Percentiles rank a stretch among this genome's conserved stretches.
Evolutionary conservation across 2,888 invertebrate genomes (phyloP).

Genomic region (Lysandra bellargus): DNA sequence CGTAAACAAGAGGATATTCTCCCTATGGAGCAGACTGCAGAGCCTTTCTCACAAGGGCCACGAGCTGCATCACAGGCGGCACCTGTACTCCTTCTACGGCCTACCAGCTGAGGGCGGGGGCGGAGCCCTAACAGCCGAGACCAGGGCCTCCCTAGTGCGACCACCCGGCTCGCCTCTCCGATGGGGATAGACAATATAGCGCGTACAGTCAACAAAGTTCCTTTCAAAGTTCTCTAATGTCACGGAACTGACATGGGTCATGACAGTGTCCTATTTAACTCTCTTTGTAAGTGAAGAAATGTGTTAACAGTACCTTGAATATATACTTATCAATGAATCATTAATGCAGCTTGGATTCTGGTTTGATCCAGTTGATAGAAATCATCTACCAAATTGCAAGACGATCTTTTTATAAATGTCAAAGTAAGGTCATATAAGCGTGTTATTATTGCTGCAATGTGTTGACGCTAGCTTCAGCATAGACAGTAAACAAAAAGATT

Average conservation of each 20-base stretch:
- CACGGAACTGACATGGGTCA: not conserved
- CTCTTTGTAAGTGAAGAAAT: not conserved
- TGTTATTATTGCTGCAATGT: too few species aligned
- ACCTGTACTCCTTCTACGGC: slow-evolving; percentile 67
- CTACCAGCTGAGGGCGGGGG: slow-evolving; percentile 58
- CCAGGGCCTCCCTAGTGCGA: slow-evolving; percentile 64
- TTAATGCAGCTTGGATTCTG: too few species aligned
- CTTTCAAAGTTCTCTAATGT: not conserved
- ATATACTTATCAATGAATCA: too few species aligned
- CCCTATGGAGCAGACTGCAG: slow-evolving; percentile 72
- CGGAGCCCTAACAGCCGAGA: slow-evolving; percentile 66
- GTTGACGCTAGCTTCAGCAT: too few species aligned
- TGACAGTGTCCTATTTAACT: not conserved
- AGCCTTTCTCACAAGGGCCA: slow-evolving; percentile 69
- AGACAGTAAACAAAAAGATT: too few species aligned
- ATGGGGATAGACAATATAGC: slow-evolving; percentile 59
- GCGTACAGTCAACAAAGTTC: slow-evolving; percentile 16
- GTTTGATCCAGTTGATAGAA: too few species aligned
- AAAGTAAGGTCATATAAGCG: too few species aligned
- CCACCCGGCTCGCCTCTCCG: slow-evolving; percentile 73
- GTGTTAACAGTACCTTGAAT: too few species aligned
- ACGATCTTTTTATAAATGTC: too few species aligned
- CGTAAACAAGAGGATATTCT: slow-evolving; percentile 68
- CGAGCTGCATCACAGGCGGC: slow-evolving; percentile 67
- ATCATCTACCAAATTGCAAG: too few species aligned